Conservation (phyloP, 2,888 invertebrate genomes). For the Dromius quadrimaculatus region DNA sequence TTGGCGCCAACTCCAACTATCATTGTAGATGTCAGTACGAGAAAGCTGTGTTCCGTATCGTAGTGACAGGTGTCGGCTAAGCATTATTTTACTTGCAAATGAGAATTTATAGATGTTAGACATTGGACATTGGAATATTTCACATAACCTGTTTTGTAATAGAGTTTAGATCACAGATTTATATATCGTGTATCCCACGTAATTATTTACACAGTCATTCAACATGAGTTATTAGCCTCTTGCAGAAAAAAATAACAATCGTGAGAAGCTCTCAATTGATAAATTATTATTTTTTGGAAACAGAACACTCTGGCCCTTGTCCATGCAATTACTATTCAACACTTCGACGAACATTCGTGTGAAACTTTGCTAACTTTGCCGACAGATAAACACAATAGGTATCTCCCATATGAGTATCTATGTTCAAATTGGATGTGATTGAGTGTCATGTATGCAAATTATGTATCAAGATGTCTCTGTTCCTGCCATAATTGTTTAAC, state of each 20-base stretch:
- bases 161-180: conserved; percentile 5
- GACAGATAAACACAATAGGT: no score
- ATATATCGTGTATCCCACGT: no score
- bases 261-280: no score
- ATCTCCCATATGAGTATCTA: no score
- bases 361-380: no score
- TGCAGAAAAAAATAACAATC: no score
- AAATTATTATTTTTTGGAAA: no score
- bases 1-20: background rate
- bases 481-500: conserved; percentile 33
- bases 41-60: background rate
- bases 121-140: background rate
- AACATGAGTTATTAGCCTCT: no score
- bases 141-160: background rate
- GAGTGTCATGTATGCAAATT: conserved; percentile 37
- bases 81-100: conserved; percentile 58
- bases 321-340: no score
- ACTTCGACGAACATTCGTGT: no score
- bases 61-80: conserved; percentile 44
- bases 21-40: background rate
- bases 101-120: conserved; percentile 51
- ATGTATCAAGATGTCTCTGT: conserved; percentile 21
- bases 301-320: no score
- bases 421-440: conserved; percentile 42
- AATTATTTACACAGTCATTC: no score